A percentile compares a stretch with the other conserved stretches of the same genome.
These are phyloP conservation scores for Halocynthia roretzi DNA, from an alignment of 23 tunicate genomes.

Conservation along the genomic window DNA sequence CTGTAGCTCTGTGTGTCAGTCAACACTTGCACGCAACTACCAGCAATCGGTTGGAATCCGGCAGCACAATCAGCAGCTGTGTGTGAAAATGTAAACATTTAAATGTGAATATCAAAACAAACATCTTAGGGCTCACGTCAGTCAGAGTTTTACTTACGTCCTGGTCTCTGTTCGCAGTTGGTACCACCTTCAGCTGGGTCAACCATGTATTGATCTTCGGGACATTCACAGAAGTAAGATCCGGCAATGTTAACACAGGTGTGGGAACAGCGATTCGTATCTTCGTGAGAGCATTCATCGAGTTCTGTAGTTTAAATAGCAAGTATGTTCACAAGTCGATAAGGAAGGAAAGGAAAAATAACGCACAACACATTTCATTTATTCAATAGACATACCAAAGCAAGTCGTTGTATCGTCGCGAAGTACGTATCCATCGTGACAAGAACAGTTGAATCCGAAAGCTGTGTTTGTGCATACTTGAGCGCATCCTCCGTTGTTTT, in stretches of 20 bases:
- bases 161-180: slow-evolving; percentile 64
- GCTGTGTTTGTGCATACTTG: slow-evolving; percentile 48
- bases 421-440: slow-evolving; percentile 46
- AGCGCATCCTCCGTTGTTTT: slow-evolving; percentile 80
- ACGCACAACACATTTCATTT: background rate
- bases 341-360: background rate
- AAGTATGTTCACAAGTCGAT: background rate
- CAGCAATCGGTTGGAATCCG: slow-evolving; percentile 60
- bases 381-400: slow-evolving; percentile 24
- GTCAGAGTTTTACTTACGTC: slow-evolving; percentile 22
- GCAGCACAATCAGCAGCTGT: slow-evolving; percentile 83
- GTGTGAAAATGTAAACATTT: background rate
- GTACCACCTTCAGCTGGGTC: slow-evolving; percentile 13
- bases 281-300: slow-evolving; percentile 43
- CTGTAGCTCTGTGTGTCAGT: slow-evolving; percentile 26
- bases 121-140: background rate
- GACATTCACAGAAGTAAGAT: slow-evolving; percentile 80
- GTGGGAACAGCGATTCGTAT: slow-evolving; percentile 38
- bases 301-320: slow-evolving; percentile 18
- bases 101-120: background rate
- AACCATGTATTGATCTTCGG: slow-evolving; percentile 28
- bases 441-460: slow-evolving; percentile 61
- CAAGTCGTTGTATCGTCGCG: slow-evolving; percentile 40
- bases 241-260: slow-evolving; percentile 53
- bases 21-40: slow-evolving; percentile 41